Percentiles rank a stretch among this genome's conserved stretches.
phyloP scores from a whole-genome alignment of 2,888 invertebrate genomes.

The Phlogophora meticulosa region DNA sequence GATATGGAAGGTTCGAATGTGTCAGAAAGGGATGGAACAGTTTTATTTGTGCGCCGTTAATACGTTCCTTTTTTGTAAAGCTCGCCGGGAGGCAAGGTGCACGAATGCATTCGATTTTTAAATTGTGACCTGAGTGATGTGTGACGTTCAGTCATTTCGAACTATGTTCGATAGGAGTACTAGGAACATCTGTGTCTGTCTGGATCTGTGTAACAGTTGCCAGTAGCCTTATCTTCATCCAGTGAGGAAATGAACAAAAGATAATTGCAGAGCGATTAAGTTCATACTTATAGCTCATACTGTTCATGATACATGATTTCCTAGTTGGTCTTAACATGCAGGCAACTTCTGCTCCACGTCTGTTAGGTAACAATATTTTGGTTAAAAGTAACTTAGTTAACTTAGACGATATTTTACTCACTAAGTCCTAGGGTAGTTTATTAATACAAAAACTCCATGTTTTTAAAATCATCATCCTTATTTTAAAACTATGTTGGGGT shows the following conservation, averaged over 20 bases:
- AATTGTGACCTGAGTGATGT: conserved; percentile 87
- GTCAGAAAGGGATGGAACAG: conserved; percentile 70
- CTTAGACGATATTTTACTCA: not conserved
- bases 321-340: conserved; percentile 24
- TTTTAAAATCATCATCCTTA: not conserved
- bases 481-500: not conserved
- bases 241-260: conserved; percentile 12
- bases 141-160: conserved; percentile 76
- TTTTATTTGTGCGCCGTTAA: conserved; percentile 78
- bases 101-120: conserved; percentile 83
- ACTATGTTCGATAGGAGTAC: conserved; percentile 41
- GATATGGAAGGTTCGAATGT: conserved; percentile 48
- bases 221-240: not conserved
- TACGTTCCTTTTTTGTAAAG: conserved; percentile 85
- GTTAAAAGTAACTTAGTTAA: too few relatives aligned
- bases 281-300: conserved; percentile 17
- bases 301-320: conserved; percentile 24
- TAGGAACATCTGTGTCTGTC: too few relatives aligned
- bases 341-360: not conserved
- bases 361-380: not conserved
- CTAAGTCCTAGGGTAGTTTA: too few relatives aligned
- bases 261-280: conserved; percentile 7
- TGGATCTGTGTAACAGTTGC: conserved; percentile 10
- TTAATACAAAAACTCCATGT: too few relatives aligned
- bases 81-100: conserved; percentile 89